Base-by-base conservation (phyloP, 2,888 invertebrate genomes). In the Dasysyrphus tricinctus region DNA sequence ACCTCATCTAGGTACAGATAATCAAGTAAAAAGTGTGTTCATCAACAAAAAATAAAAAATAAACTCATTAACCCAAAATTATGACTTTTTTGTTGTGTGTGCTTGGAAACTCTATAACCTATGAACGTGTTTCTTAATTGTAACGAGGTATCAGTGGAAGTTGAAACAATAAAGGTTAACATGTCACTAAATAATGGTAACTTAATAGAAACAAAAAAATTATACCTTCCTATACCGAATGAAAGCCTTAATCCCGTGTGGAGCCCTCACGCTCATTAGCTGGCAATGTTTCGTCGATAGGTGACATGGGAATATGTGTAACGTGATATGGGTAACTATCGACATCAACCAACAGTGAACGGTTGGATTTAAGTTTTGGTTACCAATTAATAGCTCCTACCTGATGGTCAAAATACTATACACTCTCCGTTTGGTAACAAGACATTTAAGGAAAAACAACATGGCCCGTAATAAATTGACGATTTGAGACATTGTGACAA, bases 181-280 rank as follows among this genome's bases (percentile, higher is more conserved):
- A 65, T 57, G 63, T 57, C 70, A 16, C 56, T n/a, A 42, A 51
- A 29, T 56, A 51, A 29, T 56, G 14, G 72, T 72, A 67, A 65
- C 65, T 81, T 57, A 77, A 77, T 81, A 72, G 65, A 56, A 61
- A 24, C 19, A 42, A 61, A 7, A 61, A 16, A 57, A n/a, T 3
- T 16, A 16, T n/a, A 16, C 57, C 4, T 54, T 29, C 54, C 54
- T 24, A 51, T 16, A n/a, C 34, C 19, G n/a, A 34, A 44, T 0
- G 61, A 56, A 81, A 76, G 61, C 80, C 70, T 69, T 63, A 42
- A 75, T 69, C 63, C 61, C 63, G 24, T 9, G 44, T 24, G 51
- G 59, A 57, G 24, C 67, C 67, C 61, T 78, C 61, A 69, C 16
- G 73, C 73, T 82, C 82, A 82, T 82, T 82, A 84, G 70, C 75